These are phyloP conservation scores for Helogale parvula DNA, from an alignment of 2,113 vertebrate genomes.

Conservation along the genomic window DNA sequence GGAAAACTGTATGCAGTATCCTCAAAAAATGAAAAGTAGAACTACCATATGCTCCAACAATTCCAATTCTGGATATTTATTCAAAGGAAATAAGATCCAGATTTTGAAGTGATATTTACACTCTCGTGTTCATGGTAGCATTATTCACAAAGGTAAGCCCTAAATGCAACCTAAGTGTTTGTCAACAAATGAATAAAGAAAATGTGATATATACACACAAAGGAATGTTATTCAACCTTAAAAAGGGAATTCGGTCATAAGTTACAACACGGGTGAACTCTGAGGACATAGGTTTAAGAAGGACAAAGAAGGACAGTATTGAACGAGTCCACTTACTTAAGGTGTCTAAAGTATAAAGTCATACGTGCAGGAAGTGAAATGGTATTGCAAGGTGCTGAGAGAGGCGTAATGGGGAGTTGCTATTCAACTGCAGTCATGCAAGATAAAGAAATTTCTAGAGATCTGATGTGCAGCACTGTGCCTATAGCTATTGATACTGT, in stretches of 20 bases:
- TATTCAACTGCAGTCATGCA: neutral
- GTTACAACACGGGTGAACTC: neutral
- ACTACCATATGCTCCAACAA: neutral
- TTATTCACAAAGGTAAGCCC: neutral
- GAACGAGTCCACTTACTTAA: neutral
- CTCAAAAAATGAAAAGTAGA: neutral
- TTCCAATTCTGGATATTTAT: neutral
- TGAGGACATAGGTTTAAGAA: neutral
- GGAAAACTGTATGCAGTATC: neutral
- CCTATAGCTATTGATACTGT: neutral
- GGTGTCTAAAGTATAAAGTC: neutral
- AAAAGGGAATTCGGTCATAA: neutral
- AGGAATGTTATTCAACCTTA: neutral
- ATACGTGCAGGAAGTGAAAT: neutral
- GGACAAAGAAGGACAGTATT: neutral
- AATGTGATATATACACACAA: neutral
- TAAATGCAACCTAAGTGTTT: neutral
- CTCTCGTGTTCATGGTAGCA: neutral
- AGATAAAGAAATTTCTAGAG: neutral
- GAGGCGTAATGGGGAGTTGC: no score
- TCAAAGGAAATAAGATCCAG: neutral
- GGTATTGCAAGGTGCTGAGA: neutral
- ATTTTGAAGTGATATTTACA: neutral
- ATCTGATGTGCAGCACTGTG: no score
- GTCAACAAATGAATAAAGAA: neutral